Evolutionary conservation across 1,140 invertebrate genomes (phyloP).

Genomic region (Vanessa atalanta): DNA sequence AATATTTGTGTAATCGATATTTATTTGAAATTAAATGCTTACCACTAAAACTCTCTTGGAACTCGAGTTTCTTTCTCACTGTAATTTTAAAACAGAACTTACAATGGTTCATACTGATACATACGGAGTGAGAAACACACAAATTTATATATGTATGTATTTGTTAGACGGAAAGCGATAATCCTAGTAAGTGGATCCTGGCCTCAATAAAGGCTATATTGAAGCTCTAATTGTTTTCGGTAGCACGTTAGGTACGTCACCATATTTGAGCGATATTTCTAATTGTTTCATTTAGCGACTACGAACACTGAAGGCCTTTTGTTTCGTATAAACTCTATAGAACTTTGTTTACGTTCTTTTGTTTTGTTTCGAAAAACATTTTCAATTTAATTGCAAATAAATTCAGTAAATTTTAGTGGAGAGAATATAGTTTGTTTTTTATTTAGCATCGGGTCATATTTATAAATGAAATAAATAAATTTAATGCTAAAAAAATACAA

Average conservation of each 20-base stretch:
- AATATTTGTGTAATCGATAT: too few relatives aligned
- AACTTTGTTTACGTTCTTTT: not conserved
- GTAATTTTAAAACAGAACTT: too few relatives aligned
- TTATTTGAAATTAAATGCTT: too few relatives aligned
- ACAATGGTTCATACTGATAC: not conserved
- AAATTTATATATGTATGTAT: not conserved
- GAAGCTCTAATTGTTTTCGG: conserved; percentile 64
- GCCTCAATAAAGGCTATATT: conserved; percentile 50
- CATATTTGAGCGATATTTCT: conserved; percentile 60
- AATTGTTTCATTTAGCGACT: conserved; percentile 64
- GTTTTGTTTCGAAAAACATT: not conserved
- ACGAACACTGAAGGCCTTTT: conserved; percentile 45
- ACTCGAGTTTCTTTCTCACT: too few relatives aligned
- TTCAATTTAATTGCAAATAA: not conserved
- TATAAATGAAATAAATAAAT: too few relatives aligned
- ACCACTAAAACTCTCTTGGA: too few relatives aligned
- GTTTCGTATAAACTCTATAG: conserved; percentile 34
- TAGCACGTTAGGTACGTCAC: conserved; percentile 54
- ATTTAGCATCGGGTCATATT: too few relatives aligned
- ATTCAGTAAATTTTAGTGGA: too few relatives aligned
- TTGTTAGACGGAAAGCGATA: conserved; percentile 42
- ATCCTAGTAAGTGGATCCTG: conserved; percentile 51
- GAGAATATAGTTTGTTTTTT: too few relatives aligned
- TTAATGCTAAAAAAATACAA: too few relatives aligned
- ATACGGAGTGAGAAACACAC: not conserved